phyloP scores from a whole-genome alignment of 2,113 vertebrate species.

The Rousettus leschenaultii region DNA sequence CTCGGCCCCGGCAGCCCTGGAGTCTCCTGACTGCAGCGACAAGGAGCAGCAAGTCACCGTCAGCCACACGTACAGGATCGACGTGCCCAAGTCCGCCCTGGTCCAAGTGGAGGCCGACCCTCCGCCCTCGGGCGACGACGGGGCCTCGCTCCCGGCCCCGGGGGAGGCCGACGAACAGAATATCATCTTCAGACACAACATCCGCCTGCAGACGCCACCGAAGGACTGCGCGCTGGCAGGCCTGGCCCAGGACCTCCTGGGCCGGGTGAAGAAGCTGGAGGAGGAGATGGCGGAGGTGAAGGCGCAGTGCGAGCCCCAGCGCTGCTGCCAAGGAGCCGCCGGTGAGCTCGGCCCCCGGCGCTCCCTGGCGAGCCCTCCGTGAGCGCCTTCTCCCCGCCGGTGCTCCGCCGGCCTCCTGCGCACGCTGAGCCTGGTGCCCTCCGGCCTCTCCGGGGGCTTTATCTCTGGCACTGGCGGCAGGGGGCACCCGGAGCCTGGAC shows the following conservation, averaged over 20 bases:
- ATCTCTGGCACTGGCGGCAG: neutral
- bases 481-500: neutral
- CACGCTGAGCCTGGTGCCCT: neutral
- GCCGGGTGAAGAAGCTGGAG: slow-evolving; percentile 89
- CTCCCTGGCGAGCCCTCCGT: neutral
- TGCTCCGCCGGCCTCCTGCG: neutral
- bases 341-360: slow-evolving; percentile 67
- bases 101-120: slow-evolving; percentile 83
- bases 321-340: slow-evolving; percentile 82
- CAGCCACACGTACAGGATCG: slow-evolving; percentile 90
- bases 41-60: slow-evolving; percentile 85
- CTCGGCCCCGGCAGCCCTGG: slow-evolving; percentile 63
- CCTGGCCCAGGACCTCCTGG: slow-evolving; percentile 84
- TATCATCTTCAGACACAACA: slow-evolving; percentile 90
- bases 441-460: neutral
- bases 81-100: slow-evolving; percentile 80
- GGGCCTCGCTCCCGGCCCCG: slow-evolving; percentile 58
- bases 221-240: slow-evolving; percentile 84
- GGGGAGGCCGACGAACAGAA: slow-evolving; percentile 83
- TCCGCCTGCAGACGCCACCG: slow-evolving; percentile 82
- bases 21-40: slow-evolving; percentile 68
- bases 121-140: slow-evolving; percentile 73
- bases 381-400: neutral
- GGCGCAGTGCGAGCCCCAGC: slow-evolving; percentile 81
- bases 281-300: slow-evolving; percentile 88